A percentile compares a stretch with the other conserved stretches of the same genome.
Evolutionary conservation across 2,113 vertebrate genomes (phyloP).

Genomic region (Semnornis frantzii): DNA sequence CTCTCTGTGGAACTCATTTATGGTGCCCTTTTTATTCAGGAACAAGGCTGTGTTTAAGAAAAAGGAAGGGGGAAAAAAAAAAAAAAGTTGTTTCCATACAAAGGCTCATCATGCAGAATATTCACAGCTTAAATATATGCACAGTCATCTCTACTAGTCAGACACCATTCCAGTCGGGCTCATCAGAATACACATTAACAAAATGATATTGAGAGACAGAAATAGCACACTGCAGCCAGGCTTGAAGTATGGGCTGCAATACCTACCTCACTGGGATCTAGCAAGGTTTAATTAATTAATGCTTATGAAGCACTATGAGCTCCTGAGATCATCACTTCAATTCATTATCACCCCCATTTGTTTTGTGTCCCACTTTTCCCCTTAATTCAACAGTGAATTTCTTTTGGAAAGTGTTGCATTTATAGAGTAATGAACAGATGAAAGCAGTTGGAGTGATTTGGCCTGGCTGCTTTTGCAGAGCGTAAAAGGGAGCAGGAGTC

Average conservation of each 20-base stretch:
- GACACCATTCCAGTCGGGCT: constrained; percentile 53
- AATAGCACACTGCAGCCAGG: constrained; percentile 33
- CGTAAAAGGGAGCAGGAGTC: neutral
- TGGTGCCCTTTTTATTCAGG: constrained; percentile 29
- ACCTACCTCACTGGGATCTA: constrained; percentile 27
- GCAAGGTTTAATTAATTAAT: constrained; percentile 59
- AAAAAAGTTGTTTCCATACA: neutral
- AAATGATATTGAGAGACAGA: constrained; percentile 46
- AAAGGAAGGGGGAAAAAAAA: neutral
- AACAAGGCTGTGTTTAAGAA: neutral
- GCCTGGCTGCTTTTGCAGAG: neutral
- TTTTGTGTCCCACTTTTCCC: constrained; percentile 31
- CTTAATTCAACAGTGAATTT: constrained; percentile 37
- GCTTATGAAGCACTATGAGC: constrained; percentile 44
- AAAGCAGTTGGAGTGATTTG: constrained; percentile 24
- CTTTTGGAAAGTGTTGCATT: constrained; percentile 47
- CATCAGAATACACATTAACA: constrained; percentile 57
- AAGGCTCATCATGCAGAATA: constrained; percentile 44
- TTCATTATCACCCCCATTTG: constrained; percentile 58
- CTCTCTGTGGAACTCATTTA: constrained; percentile 15
- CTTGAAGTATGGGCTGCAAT: neutral
- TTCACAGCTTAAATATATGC: constrained; percentile 70
- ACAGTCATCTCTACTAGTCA: constrained; percentile 67
- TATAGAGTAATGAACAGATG: constrained; percentile 35
- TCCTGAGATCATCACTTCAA: constrained; percentile 56